A percentile compares a stretch with the other conserved stretches of the same genome.
These are phyloP conservation scores for Corythornis madagascariensis DNA, from an alignment of 2,113 vertebrate genomes.

Conservation along the genomic window DNA sequence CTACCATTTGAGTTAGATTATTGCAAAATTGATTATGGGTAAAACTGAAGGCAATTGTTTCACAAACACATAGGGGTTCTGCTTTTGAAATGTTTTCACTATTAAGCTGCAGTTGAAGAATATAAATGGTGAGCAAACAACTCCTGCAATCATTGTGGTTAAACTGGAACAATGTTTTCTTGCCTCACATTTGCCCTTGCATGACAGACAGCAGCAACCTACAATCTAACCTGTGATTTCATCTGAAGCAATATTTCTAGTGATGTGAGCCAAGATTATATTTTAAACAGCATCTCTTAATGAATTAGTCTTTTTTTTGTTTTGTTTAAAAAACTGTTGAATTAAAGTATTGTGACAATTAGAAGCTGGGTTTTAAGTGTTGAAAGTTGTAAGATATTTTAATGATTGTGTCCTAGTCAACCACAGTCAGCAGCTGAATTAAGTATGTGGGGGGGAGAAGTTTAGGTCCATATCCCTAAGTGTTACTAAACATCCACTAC, in stretches of 20 bases:
- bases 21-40: slow-evolving; percentile 15
- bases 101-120: neutral
- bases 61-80: neutral
- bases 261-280: neutral
- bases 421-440: neutral
- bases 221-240: neutral
- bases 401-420: neutral
- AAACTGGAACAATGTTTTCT: neutral
- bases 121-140: neutral
- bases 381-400: neutral
- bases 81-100: neutral
- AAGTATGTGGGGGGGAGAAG: neutral
- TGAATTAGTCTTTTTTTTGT: neutral
- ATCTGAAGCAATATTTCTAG: neutral
- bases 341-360: neutral
- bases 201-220: neutral
- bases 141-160: neutral
- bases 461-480: neutral
- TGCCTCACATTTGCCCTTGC: neutral
- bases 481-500: neutral
- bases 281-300: neutral
- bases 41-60: neutral
- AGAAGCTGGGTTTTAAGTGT: neutral
- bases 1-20: slow-evolving; percentile 25
- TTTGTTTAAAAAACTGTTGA: neutral